Conservation (phyloP, 2,113 vertebrate genomes). For the Lasiurus cinereus region DNA sequence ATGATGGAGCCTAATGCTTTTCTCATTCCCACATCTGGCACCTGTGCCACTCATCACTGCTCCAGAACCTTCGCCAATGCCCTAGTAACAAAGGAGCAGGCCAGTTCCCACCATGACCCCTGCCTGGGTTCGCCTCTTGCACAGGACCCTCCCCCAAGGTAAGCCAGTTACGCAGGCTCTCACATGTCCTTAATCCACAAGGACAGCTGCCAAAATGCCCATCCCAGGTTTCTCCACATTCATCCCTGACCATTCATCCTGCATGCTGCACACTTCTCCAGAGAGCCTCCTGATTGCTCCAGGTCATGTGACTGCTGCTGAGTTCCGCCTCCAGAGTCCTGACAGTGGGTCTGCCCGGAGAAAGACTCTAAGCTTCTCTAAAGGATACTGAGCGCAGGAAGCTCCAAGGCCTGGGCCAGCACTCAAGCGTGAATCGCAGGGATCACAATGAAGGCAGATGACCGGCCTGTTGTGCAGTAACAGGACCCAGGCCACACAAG, state of each 20-base stretch:
- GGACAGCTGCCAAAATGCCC: background rate
- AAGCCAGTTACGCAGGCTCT: background rate
- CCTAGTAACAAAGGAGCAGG: background rate
- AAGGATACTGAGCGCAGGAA: background rate
- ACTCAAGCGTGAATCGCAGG: background rate
- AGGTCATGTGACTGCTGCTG: background rate
- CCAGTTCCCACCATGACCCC: background rate
- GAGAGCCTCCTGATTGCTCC: background rate
- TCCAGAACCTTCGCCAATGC: background rate
- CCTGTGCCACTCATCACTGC: background rate
- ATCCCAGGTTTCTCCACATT: accelerated
- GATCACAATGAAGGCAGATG: accelerated
- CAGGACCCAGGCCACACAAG: background rate
- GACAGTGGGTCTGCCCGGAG: background rate
- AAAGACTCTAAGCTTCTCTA: background rate
- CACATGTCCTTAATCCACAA: background rate
- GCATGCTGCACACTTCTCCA: background rate
- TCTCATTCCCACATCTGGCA: background rate
- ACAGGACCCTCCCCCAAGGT: background rate
- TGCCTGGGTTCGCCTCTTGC: background rate
- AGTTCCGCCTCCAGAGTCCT: background rate
- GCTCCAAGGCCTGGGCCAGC: background rate
- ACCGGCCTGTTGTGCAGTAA: accelerated
- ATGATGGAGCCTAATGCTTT: background rate
- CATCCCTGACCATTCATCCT: background rate